Evolutionary conservation across 2,797 vertebrate species (phyloP).

Genomic region (Dryobates pubescens): DNA sequence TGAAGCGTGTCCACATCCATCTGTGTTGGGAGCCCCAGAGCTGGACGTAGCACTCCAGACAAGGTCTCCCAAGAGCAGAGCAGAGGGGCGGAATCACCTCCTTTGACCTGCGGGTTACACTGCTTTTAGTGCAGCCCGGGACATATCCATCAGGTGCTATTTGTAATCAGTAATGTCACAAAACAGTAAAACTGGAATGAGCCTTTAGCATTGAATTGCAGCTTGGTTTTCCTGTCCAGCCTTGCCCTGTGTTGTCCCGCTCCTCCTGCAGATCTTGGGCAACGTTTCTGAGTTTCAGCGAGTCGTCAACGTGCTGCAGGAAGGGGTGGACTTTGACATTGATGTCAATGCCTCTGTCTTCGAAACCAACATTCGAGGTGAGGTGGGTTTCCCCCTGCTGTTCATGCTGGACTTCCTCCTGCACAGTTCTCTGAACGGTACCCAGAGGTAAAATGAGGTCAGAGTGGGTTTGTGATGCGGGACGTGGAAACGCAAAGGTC

Average conservation of each 20-base stretch:
- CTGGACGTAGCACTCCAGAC: too few relatives aligned
- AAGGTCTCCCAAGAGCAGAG: too few relatives aligned
- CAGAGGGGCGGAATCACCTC: too few relatives aligned
- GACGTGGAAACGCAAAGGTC: rapidly evolving
- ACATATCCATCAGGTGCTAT: not conserved
- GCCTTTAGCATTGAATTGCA: rapidly evolving
- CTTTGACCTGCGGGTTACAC: too few relatives aligned
- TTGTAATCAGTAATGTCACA: not conserved
- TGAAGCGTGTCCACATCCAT: too few relatives aligned
- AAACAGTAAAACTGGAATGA: not conserved
- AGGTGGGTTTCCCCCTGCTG: not conserved
- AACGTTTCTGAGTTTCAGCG: constrained; percentile 94
- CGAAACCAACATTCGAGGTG: constrained; percentile 97
- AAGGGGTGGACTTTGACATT: constrained; percentile 92
- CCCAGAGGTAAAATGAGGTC: rapidly evolving
- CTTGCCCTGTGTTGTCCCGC: not conserved
- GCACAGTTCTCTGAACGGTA: rapidly evolving
- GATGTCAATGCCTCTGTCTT: constrained; percentile 97
- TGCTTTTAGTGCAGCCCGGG: too few relatives aligned
- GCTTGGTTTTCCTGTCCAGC: not conserved
- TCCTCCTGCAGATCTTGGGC: constrained; percentile 87
- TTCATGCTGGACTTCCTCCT: not conserved
- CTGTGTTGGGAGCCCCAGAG: too few relatives aligned
- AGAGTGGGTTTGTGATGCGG: not conserved
- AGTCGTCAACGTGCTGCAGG: constrained; percentile 90